These are phyloP conservation scores for Thumatha senex DNA, from an alignment of 2,888 invertebrate species.

Conservation along the genomic window DNA sequence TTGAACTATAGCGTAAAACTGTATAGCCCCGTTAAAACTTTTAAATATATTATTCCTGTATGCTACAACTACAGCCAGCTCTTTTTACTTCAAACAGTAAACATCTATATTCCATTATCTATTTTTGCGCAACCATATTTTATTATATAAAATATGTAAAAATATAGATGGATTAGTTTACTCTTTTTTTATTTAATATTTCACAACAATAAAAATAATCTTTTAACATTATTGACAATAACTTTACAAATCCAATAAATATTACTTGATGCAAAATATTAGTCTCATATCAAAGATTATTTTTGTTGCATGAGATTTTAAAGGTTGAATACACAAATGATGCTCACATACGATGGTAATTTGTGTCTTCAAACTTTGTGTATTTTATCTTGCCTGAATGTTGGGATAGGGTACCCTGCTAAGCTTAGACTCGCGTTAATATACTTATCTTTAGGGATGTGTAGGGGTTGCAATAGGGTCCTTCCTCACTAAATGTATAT, in stretches of 20 bases:
- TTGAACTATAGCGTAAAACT: too few relatives aligned
- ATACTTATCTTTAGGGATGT: slow-evolving; percentile 34
- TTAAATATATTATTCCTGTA: not conserved
- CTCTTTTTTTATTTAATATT: too few relatives aligned
- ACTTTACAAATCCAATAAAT: not conserved
- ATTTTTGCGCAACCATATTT: too few relatives aligned
- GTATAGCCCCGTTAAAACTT: too few relatives aligned
- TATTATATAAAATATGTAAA: too few relatives aligned
- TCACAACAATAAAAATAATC: slow-evolving; percentile 41
- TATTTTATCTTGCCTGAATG: slow-evolving; percentile 92
- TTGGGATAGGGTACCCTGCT: slow-evolving; percentile 99
- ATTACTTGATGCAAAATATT: not conserved
- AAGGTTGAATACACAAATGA: slow-evolving; percentile 51
- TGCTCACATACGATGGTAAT: slow-evolving; percentile 8
- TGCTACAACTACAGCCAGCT: slow-evolving; percentile 7
- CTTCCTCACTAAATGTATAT: slow-evolving; percentile 21
- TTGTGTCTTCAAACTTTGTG: slow-evolving; percentile 60
- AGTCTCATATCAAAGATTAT: slow-evolving; percentile 23
- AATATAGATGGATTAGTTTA: too few relatives aligned
- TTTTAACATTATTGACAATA: slow-evolving; percentile 6
- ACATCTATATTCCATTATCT: slow-evolving; percentile 2
- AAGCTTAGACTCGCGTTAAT: slow-evolving; percentile 73
- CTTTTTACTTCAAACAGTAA: slow-evolving; percentile 2
- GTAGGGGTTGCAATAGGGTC: slow-evolving; percentile 52
- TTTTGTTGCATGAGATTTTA: slow-evolving; percentile 28